These are phyloP conservation scores for Trachelus stipa DNA, from an alignment of 2,888 invertebrate genomes.

Conservation along the genomic window DNA sequence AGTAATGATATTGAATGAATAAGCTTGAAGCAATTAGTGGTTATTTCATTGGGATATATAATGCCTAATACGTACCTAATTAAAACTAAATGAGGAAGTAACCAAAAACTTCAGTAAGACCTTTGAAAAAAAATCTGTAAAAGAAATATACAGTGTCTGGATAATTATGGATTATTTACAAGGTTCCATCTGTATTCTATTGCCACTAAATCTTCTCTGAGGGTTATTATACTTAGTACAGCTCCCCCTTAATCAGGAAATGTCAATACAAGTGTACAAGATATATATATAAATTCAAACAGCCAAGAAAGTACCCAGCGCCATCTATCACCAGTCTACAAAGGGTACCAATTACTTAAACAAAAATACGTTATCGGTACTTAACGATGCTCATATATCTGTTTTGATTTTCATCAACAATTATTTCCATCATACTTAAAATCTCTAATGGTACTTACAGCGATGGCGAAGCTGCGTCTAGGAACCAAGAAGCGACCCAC, in stretches of 20 bases:
- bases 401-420: background rate
- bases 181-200: background rate
- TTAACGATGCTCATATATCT: background rate
- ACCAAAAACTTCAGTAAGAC: constrained; percentile 18
- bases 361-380: too few species aligned
- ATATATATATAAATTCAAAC: background rate
- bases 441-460: background rate
- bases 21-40: background rate
- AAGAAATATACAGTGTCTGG: constrained; percentile 1
- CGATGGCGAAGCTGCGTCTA: background rate
- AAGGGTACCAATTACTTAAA: background rate
- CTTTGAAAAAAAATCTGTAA: constrained; percentile 18
- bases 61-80: constrained; percentile 10
- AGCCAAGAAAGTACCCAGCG: background rate
- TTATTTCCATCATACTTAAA: background rate
- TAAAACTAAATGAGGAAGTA: constrained; percentile 17
- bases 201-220: background rate
- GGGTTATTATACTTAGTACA: background rate
- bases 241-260: background rate
- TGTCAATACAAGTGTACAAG: background rate
- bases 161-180: background rate
- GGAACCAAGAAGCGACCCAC: constrained; percentile 23
- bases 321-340: background rate
- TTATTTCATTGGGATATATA: background rate
- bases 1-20: background rate